Percentiles rank a stretch among this genome's conserved stretches.
Conservation (phyloP, 2,113 vertebrate species). For the Ptyas mucosa region DNA sequence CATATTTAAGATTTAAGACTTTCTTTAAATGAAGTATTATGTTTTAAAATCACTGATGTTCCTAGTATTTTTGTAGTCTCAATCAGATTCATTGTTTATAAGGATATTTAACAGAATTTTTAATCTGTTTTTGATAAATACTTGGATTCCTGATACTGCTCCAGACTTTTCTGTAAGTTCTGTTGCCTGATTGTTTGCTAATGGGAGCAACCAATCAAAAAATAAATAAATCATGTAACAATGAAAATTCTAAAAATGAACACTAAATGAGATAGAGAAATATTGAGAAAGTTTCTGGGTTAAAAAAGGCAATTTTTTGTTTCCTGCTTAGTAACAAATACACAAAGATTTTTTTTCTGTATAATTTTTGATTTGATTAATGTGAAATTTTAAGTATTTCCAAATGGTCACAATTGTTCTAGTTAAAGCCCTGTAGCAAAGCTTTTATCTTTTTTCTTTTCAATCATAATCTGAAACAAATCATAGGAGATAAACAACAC, state of each 20-base stretch:
- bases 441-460: neutral
- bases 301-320: neutral
- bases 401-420: neutral
- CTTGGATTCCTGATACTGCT: neutral
- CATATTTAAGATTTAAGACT: constrained; percentile 5
- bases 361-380: neutral
- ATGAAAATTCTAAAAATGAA: neutral
- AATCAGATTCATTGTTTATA: neutral
- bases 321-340: neutral
- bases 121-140: neutral
- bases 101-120: neutral
- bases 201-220: neutral
- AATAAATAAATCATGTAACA: neutral
- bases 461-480: neutral
- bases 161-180: neutral
- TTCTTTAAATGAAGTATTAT: neutral
- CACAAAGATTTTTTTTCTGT: neutral
- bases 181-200: neutral
- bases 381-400: neutral
- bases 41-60: neutral
- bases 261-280: neutral
- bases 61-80: neutral
- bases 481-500: neutral
- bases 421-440: neutral
- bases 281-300: neutral